Percentiles rank a stretch among this genome's conserved stretches.
These are phyloP conservation scores for Acronicta psi DNA, from an alignment of 2,888 invertebrate genomes.

Conservation along the genomic window DNA sequence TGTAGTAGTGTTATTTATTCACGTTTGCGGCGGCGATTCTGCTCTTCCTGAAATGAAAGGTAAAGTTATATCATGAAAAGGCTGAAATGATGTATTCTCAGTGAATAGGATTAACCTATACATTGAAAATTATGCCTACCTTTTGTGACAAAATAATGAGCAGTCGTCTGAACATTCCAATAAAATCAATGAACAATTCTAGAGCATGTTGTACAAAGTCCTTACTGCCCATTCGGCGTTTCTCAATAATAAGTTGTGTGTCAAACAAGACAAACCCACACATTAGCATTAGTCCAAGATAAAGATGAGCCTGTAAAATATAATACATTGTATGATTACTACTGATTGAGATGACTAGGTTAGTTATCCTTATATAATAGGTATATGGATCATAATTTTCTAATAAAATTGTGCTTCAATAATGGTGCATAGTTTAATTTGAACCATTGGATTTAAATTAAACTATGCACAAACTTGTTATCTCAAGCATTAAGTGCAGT, in stretches of 20 bases:
- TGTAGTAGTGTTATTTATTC: conserved; percentile 67
- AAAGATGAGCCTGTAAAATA: conserved; percentile 92
- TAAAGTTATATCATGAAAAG: background rate
- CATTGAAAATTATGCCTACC: conserved; percentile 84
- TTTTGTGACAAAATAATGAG: conserved; percentile 96
- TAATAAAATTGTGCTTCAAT: too few relatives aligned
- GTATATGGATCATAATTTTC: too few relatives aligned
- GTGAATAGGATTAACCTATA: too few relatives aligned
- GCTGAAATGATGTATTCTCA: too few relatives aligned
- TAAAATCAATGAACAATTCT: conserved; percentile 98
- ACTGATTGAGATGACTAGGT: too few relatives aligned
- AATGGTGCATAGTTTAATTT: too few relatives aligned
- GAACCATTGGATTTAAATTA: too few relatives aligned
- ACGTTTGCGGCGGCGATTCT: conserved; percentile 86
- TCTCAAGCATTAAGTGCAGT: too few relatives aligned
- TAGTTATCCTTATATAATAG: too few relatives aligned
- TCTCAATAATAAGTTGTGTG: conserved; percentile 98
- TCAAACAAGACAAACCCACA: conserved; percentile 98
- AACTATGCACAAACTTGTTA: too few relatives aligned
- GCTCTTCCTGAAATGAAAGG: conserved; percentile 80
- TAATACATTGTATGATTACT: background rate
- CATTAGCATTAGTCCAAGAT: conserved; percentile 96
- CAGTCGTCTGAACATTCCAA: conserved; percentile 97
- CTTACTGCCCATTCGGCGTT: conserved; percentile 95
- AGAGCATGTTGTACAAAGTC: conserved; percentile 98